Evolutionary conservation across 2,888 invertebrate genomes (phyloP).

Genomic region (Sussaba pulchella): DNA sequence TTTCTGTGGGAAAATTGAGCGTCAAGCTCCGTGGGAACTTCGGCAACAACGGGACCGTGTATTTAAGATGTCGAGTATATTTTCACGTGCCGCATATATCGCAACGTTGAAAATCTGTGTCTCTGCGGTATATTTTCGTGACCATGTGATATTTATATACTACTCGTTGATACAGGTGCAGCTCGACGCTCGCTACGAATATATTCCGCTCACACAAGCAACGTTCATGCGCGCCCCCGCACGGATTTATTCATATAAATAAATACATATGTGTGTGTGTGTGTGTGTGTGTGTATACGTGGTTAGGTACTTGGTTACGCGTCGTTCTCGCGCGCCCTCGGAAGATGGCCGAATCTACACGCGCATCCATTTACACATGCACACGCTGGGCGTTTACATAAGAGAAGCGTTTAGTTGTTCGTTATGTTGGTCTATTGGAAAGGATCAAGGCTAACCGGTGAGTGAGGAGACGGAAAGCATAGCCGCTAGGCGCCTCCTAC

Average conservation of each 20-base stretch:
- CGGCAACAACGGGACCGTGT: constrained; percentile 2
- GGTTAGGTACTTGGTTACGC: neutral
- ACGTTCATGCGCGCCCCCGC: neutral
- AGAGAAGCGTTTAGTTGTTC: constrained; percentile 74
- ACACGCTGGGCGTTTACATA: constrained; percentile 76
- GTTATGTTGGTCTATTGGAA: constrained; percentile 75
- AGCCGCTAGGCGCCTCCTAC: constrained; percentile 28
- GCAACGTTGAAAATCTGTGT: neutral
- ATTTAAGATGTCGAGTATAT: neutral
- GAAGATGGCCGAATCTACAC: constrained; percentile 57
- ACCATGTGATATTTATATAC: constrained; percentile 1
- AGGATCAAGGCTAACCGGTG: constrained; percentile 83
- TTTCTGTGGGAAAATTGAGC: too few species aligned
- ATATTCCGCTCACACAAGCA: neutral
- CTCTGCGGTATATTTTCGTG: neutral
- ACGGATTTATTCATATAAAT: neutral
- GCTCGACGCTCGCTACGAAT: neutral
- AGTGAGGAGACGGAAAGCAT: constrained; percentile 57
- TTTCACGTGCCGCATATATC: constrained; percentile 9
- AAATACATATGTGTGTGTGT: neutral
- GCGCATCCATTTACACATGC: constrained; percentile 28
- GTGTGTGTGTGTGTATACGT: constrained; percentile 20
- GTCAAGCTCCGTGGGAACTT: constrained; percentile 13
- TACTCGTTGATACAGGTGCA: constrained; percentile 18
- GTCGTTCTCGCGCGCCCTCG: constrained; percentile 10